Evolutionary conservation across 2,888 invertebrate species (phyloP).

Genomic region (Cephus spinipes): DNA sequence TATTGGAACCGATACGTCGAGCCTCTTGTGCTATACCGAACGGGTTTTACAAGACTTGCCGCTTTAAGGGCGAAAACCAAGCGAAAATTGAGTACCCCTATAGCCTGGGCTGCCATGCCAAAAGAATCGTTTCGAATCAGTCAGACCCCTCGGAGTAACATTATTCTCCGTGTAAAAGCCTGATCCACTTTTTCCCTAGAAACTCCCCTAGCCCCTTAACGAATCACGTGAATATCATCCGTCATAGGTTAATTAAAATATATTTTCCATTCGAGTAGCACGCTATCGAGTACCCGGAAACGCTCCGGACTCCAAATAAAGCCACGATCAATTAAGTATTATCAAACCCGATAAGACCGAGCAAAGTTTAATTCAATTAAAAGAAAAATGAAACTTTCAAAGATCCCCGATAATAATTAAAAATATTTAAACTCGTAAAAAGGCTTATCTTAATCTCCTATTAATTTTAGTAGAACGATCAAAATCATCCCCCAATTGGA

Average conservation of each 20-base stretch:
- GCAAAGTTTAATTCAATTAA: too few species aligned
- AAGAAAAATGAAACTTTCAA: neutral
- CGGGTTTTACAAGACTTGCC: neutral
- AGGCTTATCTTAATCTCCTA: neutral
- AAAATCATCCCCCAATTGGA: neutral
- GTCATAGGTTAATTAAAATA: neutral
- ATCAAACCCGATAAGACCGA: too few species aligned
- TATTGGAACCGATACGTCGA: neutral
- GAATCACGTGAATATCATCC: neutral
- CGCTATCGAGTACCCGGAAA: too few species aligned
- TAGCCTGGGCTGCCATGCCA: neutral
- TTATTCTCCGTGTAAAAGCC: neutral
- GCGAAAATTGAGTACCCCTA: neutral
- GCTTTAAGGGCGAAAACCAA: neutral
- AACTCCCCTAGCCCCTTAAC: neutral
- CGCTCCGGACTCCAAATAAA: too few species aligned
- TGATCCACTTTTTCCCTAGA: neutral
- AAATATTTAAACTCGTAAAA: neutral
- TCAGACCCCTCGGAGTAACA: neutral
- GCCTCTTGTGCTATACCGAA: neutral
- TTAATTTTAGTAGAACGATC: neutral
- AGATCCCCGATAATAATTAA: neutral
- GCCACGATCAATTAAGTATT: too few species aligned
- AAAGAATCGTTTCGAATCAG: conserved; percentile 5
- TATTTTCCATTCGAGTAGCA: neutral